Conservation (phyloP, 2,888 invertebrate species). For the Lissonota sp. region DNA sequence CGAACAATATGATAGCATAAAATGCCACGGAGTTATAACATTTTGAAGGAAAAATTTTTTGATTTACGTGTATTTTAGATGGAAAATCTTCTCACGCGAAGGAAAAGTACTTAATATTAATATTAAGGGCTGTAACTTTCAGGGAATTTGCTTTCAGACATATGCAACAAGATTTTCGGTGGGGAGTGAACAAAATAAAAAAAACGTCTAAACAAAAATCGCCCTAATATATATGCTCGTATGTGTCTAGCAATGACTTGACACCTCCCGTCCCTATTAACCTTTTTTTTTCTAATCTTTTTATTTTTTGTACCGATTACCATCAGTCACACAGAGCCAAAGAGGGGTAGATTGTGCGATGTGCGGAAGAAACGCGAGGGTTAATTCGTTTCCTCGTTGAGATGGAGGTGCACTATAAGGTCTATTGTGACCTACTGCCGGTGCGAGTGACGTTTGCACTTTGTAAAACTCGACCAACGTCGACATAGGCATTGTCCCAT, state of each 20-base stretch:
- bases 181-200: too few relatives aligned
- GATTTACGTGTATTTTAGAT: too few relatives aligned
- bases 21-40: too few relatives aligned
- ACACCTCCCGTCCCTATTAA: conserved; percentile 8
- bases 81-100: too few relatives aligned
- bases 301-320: background rate
- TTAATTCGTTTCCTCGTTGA: conserved; percentile 38
- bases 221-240: background rate
- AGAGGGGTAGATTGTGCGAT: background rate
- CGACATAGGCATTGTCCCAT: background rate
- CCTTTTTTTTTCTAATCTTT: background rate
- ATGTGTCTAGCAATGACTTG: background rate
- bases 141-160: too few relatives aligned
- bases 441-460: conserved; percentile 4
- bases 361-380: conserved; percentile 1
- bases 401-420: background rate
- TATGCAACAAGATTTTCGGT: too few relatives aligned
- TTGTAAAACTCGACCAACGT: background rate
- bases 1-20: background rate
- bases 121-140: too few relatives aligned
- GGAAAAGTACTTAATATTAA: too few relatives aligned
- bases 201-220: background rate
- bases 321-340: conserved; percentile 46
- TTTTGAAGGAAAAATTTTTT: too few relatives aligned
- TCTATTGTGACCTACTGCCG: conserved; percentile 28